Base-by-base conservation (phyloP, 1,140 invertebrate species). In the Drosophila trapezifrons region DNA sequence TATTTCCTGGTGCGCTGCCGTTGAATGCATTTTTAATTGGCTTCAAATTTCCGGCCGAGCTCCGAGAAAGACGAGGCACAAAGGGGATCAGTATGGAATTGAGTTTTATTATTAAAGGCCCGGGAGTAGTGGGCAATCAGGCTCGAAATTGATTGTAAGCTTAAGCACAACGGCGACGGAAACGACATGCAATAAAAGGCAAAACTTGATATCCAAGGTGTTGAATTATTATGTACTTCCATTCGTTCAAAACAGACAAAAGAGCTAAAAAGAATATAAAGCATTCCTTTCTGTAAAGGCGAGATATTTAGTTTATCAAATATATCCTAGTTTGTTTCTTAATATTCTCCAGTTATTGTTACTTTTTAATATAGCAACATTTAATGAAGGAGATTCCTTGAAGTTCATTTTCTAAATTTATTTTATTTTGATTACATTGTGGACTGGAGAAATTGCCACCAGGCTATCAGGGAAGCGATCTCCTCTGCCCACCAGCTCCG, bases 1-100 rank as follows among this genome's bases (percentile, higher is more conserved):
- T 87, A 75, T 87, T 87, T 80, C 69, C 65, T 69, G 80, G 76
- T 76, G 64, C 80, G 59, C 76, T 80, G 72, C 58, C 80, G 63
- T 69, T 72, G 71, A 79, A 80, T 84, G 70, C 84, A 84, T 80
- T 89, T 82, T 83, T 87, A 87, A 87, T 87, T 89, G 84, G 84
- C 70, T 80, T 87, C 80, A 64, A 83, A 89, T 89, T 89, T 87
- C 83, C 80, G 59, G 63, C 55, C 54, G 17, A 62, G 62, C 32
- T 71, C 27, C 2, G 46, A 60, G 72, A 57, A 29, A 82, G 52
- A 47, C 43, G 60, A 80, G 69, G 43, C 60, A 70, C 60, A 67
- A 45, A 56, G 51, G 25, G 32, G 62, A 56, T 55, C 59, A 45
- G 51, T 67, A 71, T 47, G 47, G 58, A 70, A 77, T 77, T 77